Base-by-base conservation (phyloP, 1,140 invertebrate species). In the Drosophila albomicans region DNA sequence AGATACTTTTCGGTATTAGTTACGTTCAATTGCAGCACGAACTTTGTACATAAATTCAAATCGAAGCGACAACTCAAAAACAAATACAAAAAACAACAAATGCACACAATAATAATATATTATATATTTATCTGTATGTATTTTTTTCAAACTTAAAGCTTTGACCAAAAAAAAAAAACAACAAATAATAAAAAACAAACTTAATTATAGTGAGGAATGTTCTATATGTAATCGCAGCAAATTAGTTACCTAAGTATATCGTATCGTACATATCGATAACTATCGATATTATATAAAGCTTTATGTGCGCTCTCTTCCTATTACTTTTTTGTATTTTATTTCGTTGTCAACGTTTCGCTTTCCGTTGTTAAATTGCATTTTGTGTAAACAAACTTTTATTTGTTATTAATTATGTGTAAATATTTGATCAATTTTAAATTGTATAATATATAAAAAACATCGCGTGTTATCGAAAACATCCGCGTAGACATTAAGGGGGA, bases 31-130 rank as follows among this genome's bases (percentile, higher is more conserved):
- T 84, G 77, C 80, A 80, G 78, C 85, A 88, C 85, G 86, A 81
- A 81, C 81, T 88, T 88, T 88, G 85, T 88, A 88, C 85, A 88
- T 88, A 88, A 88, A 88, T 90, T 81, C 66, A 11, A 85, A 81
- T 73, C 77, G 74, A 85, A 84, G 73, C 67, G 25, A 82, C 20
- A 75, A 64, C 43, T 32, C 48, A 35, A 35, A 49, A 59, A 57
- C 35, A 48, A 49, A 49, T 16, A 64, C 25, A 61, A 30, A 48
- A 61, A 38, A 8, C 13, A 35, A 68, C 28, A 20, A 49, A 25
- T 49, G 3, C 28, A 41, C 64, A 59, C 58, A 73, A 13, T 16
- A 41, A 63, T 41, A 65, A 63, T 69, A 70, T 35, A 67, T 54
- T 8, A 61, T 20, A 49, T 48, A 15, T 48, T 3, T 49, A 25